Evolutionary conservation across 2,113 vertebrate species (phyloP), one percentile per base, ranked within the genome.

Genomic region (Redunca redunca): DNA sequence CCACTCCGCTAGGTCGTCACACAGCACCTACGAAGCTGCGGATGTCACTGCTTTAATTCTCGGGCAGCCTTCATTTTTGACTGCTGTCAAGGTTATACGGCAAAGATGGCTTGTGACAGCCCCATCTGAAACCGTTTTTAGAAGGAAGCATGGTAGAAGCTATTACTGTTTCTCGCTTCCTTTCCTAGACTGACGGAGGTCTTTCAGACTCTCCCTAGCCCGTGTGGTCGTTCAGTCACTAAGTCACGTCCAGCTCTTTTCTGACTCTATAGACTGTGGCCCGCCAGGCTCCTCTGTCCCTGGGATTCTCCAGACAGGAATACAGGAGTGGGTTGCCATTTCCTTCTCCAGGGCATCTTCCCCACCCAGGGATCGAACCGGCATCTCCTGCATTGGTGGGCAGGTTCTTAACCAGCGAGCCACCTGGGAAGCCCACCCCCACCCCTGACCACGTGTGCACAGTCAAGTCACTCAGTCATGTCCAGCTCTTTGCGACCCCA

Each of bases 71-170:
- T 10, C 36, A 5, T 16, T 0, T 16, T 33, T 33, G 30, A 16
- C 50, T 11, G 19, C n/a, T 9, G 0, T 23, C n/a, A 71, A 71
- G 67, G 9, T 71, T 36, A 2, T 23, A 3, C 0, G 9, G 67
- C 0, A 0, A 40, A 71, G 19, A 40, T 71, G n/a, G 9, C n/a
- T 40, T 23, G 67, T 0, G 5, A 40, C 23, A 71, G n/a, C n/a
- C n/a, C 9, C 33, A 3, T 71, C 67, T 12, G 67, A 71, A 71
- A 36, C 17, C 0, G 5, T 12, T 21, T 6, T 23, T 40, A 40
- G 67, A 36, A 71, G 67, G n/a, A 71, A 40, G n/a, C n/a, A 23
- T 40, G 8, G 67, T 36, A 71, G 67, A 40, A 40, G 67, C 30
- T 62, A 14, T 17, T n/a, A 7, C 16, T 64, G 30, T n/a, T 33